Evolutionary conservation across 2,797 vertebrate species (phyloP).

Genomic region (Tachyglossus aculeatus): DNA sequence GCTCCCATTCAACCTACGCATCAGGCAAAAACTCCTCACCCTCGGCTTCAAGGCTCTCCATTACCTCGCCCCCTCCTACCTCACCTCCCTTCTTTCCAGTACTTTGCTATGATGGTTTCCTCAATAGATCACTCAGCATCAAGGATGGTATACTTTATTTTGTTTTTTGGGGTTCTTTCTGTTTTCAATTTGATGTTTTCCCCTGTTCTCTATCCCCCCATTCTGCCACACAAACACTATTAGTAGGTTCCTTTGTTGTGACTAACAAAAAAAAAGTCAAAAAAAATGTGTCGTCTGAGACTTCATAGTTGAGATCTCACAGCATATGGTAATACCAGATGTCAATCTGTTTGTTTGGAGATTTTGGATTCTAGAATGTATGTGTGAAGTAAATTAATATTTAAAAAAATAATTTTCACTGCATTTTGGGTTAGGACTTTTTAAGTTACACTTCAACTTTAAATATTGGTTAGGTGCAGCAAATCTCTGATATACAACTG

Average conservation of each 20-base stretch:
- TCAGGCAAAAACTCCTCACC: too few species aligned
- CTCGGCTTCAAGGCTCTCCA: too few species aligned
- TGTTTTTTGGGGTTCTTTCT: background rate
- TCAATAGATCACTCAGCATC: background rate
- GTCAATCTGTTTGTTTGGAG: too few species aligned
- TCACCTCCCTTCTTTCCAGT: too few species aligned
- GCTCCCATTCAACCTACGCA: too few species aligned
- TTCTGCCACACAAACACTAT: background rate
- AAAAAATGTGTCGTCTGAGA: background rate
- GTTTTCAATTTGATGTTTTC: constrained; percentile 3
- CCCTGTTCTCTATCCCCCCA: background rate
- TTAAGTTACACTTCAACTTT: too few species aligned
- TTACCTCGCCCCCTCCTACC: too few species aligned
- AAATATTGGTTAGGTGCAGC: too few species aligned
- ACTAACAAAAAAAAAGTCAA: background rate
- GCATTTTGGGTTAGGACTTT: too few species aligned
- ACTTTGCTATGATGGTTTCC: background rate
- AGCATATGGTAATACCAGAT: constrained; percentile 8
- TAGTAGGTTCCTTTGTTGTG: constrained; percentile 6
- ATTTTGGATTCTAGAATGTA: constrained; percentile 5
- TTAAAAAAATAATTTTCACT: too few species aligned
- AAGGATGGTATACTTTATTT: background rate
- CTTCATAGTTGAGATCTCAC: background rate
- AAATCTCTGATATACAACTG: too few species aligned
- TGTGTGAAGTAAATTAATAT: too few species aligned